Conservation (phyloP, 2,888 invertebrate species). For the Kryphioiulus occultus region DNA sequence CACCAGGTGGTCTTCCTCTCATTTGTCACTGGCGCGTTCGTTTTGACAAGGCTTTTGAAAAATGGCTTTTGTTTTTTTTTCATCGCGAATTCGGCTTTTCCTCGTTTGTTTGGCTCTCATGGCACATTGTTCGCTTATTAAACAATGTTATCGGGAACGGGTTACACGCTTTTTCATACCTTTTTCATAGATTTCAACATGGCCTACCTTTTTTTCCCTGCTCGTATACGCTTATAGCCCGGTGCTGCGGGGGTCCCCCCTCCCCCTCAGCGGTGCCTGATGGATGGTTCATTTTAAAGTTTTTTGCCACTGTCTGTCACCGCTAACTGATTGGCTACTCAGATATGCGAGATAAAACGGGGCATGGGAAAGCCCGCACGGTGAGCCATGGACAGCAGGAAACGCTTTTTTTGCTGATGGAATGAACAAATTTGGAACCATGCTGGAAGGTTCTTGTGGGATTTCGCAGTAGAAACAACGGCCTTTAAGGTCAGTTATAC, state of each 20-base stretch:
- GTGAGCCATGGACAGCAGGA: too few relatives aligned
- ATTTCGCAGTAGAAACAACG: too few relatives aligned
- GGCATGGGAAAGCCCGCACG: neutral
- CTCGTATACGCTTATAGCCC: neutral
- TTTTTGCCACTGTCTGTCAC: conserved; percentile 28
- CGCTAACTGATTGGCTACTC: conserved; percentile 35
- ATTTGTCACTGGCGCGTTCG: conserved; percentile 10
- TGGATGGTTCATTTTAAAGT: neutral
- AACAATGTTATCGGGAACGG: neutral
- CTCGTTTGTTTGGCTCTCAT: neutral
- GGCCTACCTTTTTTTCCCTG: neutral
- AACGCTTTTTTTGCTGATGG: too few relatives aligned
- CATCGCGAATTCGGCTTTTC: neutral
- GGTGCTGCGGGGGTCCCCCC: neutral
- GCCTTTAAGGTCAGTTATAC: too few relatives aligned
- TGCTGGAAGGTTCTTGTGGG: too few relatives aligned
- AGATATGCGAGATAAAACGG: conserved; percentile 30
- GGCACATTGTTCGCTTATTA: neutral
- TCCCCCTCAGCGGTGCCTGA: neutral
- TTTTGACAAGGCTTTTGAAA: conserved; percentile 28
- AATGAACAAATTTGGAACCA: too few relatives aligned
- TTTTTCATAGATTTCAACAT: neutral
- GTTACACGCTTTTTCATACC: neutral
- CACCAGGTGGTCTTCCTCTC: conserved; percentile 13
- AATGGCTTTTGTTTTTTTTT: conserved; percentile 1